Conservation (phyloP, 2,888 invertebrate genomes). For the Lathronympha strigana region DNA sequence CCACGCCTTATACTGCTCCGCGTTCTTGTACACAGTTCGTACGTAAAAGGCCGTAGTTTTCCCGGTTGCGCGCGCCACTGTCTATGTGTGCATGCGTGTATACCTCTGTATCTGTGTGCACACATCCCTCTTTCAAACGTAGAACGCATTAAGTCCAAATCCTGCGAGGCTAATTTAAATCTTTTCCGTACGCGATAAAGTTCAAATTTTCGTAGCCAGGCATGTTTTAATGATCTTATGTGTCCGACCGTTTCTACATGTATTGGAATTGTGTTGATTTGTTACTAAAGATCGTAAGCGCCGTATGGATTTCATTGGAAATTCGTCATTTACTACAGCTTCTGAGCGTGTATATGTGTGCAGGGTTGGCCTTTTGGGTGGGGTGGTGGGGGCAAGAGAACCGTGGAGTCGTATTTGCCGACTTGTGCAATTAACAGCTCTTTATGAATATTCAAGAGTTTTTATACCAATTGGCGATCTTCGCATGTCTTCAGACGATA, state of each 20-base stretch:
- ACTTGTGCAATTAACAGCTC: conserved; percentile 83
- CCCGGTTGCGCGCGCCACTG: conserved; percentile 78
- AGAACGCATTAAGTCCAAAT: background rate
- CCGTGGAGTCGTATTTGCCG: conserved; percentile 78
- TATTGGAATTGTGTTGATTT: conserved; percentile 2
- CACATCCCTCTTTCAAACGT: conserved; percentile 11
- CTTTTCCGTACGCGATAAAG: background rate
- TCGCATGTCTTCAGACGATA: conserved; percentile 28
- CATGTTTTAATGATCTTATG: background rate
- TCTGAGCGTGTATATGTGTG: conserved; percentile 34
- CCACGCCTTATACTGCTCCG: conserved; percentile 59
- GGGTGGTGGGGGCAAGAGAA: conserved; percentile 53
- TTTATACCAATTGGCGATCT: conserved; percentile 75
- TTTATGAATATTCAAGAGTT: conserved; percentile 83
- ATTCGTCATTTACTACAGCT: background rate
- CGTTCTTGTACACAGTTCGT: conserved; percentile 80
- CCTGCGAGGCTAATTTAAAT: background rate
- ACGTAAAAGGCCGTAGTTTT: conserved; percentile 82
- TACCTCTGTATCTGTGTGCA: conserved; percentile 48
- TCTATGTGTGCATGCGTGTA: conserved; percentile 57
- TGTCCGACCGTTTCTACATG: background rate
- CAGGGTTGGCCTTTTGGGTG: conserved; percentile 77
- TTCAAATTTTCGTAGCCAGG: background rate
- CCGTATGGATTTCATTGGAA: background rate
- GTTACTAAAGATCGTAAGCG: conserved; percentile 5